Base-by-base conservation (phyloP, 2,113 vertebrate genomes). In the Campylorhamphus procurvoides region DNA sequence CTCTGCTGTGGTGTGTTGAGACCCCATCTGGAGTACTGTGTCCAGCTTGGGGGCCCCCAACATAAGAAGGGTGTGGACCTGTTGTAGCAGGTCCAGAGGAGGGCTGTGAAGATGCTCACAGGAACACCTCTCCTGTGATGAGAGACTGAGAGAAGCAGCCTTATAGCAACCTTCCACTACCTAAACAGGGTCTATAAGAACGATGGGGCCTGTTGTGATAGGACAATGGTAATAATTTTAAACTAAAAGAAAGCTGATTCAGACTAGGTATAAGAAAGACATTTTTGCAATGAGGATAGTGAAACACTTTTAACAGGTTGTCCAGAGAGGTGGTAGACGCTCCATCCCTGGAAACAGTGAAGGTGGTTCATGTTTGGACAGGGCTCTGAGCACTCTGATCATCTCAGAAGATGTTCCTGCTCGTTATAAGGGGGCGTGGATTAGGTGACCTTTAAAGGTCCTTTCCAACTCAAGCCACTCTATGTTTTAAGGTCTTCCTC, bases 271-370 rank as follows among this genome's bases (percentile, higher is more conserved):
- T 44, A 56, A 28, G 15, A 31, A 50, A 35, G 13, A 67, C 10
- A 7, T 35, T 40, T 50, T 66, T 53, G 5, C 1, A 1, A 0
- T 67, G 24, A 60, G 11, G 11, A 8, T 35, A 31, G 13, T 56
- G 18, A 87, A 11, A 50, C 59, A 40, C 22, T 68, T 68, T 18
- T 8, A 33, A n/a, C 3, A 29, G 6, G 7, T 25, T 35, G 15
- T 12, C 29, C 29, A 33, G 13, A 79, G n/a, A 56, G 18, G 9
- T 63, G 31, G 6, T 25, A 23, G 18, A 24, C 55, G 28, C 2
- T 23, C 16, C 31, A n/a, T 66, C 47, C 25, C 22, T 47, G 47
- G 7, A 42, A 63, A 53, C 42, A 23, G 29, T 74, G 15, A 52
- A 22, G 5, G 22, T 37, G 29, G 6, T 62, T 69, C n/a, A 55